These are phyloP conservation scores for Diabrotica undecimpunctata DNA, from an alignment of 1,140 invertebrate species.

Conservation along the genomic window DNA sequence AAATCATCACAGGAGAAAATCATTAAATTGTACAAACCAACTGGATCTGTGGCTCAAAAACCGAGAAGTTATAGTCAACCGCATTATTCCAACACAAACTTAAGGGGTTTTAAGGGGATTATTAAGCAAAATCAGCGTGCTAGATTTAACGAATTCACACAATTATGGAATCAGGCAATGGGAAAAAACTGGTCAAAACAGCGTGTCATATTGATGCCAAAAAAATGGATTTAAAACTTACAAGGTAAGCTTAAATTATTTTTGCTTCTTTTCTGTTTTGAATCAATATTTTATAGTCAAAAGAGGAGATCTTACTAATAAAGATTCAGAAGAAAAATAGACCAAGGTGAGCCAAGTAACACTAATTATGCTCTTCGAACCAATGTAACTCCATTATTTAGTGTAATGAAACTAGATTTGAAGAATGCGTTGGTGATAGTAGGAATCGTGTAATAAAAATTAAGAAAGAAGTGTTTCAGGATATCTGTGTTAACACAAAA, in stretches of 20 bases:
- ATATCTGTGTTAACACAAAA: constrained; percentile 1
- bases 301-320: not conserved
- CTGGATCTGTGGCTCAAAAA: not conserved
- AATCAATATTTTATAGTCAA: not conserved
- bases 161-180: no score
- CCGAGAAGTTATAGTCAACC: not conserved
- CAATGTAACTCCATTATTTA: constrained; percentile 7
- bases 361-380: not conserved
- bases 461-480: constrained; percentile 1
- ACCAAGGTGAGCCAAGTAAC: no score
- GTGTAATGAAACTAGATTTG: not conserved
- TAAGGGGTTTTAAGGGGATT: not conserved
- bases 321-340: no score
- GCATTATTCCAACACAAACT: not conserved
- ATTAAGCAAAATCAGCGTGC: not conserved
- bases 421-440: not conserved
- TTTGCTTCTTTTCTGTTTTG: not conserved
- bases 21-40: not conserved
- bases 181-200: not conserved
- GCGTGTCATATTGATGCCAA: not conserved
- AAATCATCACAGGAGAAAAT: not conserved
- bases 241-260: not conserved
- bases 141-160: not conserved
- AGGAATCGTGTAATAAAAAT: constrained; percentile 6
- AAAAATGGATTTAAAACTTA: not conserved